Conservation (phyloP, 23 tunicate species). For the Corella eumyota region DNA sequence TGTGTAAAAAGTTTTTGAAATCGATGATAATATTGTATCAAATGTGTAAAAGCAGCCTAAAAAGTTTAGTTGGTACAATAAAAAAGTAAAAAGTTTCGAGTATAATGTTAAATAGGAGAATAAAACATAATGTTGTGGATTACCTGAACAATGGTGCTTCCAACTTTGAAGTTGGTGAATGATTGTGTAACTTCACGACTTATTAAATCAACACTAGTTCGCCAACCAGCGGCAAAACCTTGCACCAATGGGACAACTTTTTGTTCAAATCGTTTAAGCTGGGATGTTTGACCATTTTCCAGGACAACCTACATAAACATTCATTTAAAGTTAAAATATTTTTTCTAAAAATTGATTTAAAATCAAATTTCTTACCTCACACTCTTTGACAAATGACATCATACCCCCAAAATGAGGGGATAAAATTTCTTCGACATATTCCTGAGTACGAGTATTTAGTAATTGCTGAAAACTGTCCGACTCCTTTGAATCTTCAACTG, state of each 20-base stretch:
- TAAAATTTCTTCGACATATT: conserved; percentile 83
- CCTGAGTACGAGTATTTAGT: conserved; percentile 66
- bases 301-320: conserved; percentile 16
- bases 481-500: conserved; percentile 72
- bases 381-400: conserved; percentile 87
- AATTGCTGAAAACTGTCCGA: conserved; percentile 86
- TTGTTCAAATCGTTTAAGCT: conserved; percentile 30
- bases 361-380: conserved; percentile 49
- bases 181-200: conserved; percentile 80
- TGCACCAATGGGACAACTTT: conserved; percentile 75
- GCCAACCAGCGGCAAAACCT: conserved; percentile 93
- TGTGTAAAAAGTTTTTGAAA: conserved; percentile 82
- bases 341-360: too few relatives aligned
- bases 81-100: too few relatives aligned
- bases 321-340: not conserved
- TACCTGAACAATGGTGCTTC: conserved; percentile 81
- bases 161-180: conserved; percentile 87
- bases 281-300: conserved; percentile 68
- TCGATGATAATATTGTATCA: conserved; percentile 84
- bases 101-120: too few relatives aligned
- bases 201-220: conserved; percentile 65
- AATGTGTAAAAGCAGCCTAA: conserved; percentile 76
- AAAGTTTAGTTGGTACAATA: not conserved
- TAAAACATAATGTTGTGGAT: too few relatives aligned
- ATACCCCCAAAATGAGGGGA: conserved; percentile 79